These are phyloP conservation scores for Scalopus aquaticus DNA, from an alignment of 2,113 vertebrate genomes.

Conservation along the genomic window DNA sequence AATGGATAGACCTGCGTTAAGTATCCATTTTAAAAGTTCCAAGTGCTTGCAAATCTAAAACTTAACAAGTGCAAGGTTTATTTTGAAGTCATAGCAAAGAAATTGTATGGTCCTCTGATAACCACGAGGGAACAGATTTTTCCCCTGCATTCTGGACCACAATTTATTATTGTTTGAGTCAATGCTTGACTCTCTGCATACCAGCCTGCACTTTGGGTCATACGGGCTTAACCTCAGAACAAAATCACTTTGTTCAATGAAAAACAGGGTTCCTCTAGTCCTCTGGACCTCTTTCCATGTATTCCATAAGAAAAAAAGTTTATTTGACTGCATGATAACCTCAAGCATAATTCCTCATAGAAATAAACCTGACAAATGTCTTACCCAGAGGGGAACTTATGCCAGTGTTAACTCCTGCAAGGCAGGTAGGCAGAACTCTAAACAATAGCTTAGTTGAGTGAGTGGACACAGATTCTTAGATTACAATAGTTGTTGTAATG, in stretches of 20 bases:
- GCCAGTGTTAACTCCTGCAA: conserved; percentile 36
- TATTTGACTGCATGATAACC: conserved; percentile 78
- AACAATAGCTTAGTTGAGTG: neutral
- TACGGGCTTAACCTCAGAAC: conserved; percentile 76
- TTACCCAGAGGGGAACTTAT: neutral
- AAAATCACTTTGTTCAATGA: conserved; percentile 80
- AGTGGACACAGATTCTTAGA: neutral
- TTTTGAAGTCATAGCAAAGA: conserved; percentile 71
- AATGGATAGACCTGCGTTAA: conserved; percentile 61
- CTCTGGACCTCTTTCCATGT: conserved; percentile 62
- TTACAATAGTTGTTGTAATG: neutral
- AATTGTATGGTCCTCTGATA: conserved; percentile 44
- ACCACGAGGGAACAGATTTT: conserved; percentile 46
- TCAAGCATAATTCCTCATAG: conserved; percentile 69
- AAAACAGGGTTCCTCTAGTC: conserved; percentile 69
- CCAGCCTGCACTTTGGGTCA: conserved; percentile 76
- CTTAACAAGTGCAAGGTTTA: conserved; percentile 69
- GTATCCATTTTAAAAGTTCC: conserved; percentile 63
- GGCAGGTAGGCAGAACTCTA: neutral
- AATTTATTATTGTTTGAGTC: conserved; percentile 82
- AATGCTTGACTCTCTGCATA: conserved; percentile 71
- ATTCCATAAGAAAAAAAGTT: conserved; percentile 68
- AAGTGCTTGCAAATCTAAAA: conserved; percentile 56
- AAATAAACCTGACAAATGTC: conserved; percentile 66
- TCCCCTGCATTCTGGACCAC: conserved; percentile 27